These are phyloP conservation scores for Agrochola circellaris DNA, from an alignment of 2,888 invertebrate genomes.

Conservation along the genomic window DNA sequence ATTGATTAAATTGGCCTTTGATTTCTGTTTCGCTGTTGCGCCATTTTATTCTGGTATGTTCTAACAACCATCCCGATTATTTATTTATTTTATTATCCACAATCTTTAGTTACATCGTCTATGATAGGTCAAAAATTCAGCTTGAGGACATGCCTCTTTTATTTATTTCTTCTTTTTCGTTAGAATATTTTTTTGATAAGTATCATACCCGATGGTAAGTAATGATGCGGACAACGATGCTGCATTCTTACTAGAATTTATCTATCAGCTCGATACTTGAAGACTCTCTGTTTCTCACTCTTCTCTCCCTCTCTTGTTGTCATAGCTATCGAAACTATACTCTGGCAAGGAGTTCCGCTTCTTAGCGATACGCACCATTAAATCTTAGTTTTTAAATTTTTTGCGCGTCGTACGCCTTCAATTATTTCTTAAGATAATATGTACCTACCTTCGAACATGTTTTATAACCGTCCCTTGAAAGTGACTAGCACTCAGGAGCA, in stretches of 20 bases:
- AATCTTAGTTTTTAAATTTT: not conserved
- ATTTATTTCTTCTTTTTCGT: not conserved
- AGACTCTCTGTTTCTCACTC: not conserved
- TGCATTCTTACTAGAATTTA: not conserved
- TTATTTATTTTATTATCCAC: too few relatives aligned
- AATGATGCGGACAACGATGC: not conserved
- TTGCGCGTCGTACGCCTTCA: conserved; percentile 3
- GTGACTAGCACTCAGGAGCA: not conserved
- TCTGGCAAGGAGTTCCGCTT: not conserved
- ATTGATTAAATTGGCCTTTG: conserved; percentile 30
- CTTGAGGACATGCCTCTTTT: not conserved
- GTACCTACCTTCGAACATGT: conserved; percentile 6
- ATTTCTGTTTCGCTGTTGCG: conserved; percentile 9
- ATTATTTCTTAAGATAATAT: conserved; percentile 13
- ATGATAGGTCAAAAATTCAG: not conserved
- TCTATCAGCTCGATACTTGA: not conserved
- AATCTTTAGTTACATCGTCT: not conserved
- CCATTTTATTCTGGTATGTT: not conserved
- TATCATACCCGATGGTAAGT: not conserved
- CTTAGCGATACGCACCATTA: not conserved
- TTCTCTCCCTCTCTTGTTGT: not conserved
- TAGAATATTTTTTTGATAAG: not conserved
- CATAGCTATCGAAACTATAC: not conserved
- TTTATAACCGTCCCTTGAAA: conserved; percentile 19
- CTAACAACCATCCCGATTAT: not conserved